Base-by-base conservation (phyloP, 2,888 invertebrate species). In the Eristalis tenax region DNA sequence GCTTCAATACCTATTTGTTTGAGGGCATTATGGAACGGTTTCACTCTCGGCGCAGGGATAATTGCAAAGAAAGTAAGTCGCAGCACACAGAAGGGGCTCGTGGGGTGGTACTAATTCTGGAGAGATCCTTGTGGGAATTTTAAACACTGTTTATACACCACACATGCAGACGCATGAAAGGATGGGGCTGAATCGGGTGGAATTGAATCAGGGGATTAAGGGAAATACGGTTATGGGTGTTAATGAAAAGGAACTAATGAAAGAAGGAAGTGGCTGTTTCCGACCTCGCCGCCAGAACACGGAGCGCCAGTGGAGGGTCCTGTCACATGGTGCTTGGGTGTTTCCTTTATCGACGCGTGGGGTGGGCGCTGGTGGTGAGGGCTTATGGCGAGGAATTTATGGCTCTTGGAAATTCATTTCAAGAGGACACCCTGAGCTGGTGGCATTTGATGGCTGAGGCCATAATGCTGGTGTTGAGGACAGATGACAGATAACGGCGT, bases 191-290 rank as follows among this genome's bases (percentile, higher is more conserved):
- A 26, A 26, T 26, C 6, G 5, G 74, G 66, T 40, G 71, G 73
- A 79, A 83, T 83, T 79, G 83, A 83, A 87, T 83, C 79, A 76
- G 57, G 73, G 64, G 56, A 71, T 38, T 15, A 83, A 75, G 66
- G 61, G 83, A 73, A 71, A 76, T 81, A 75, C 35, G 50, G 69
- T 71, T 40, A 79, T 73, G 83, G 83, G 79, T 76, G 87, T 76
- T 80, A 83, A 79, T 76, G 75, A 35, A 78, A 77, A 71, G 61
- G 66, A 75, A 66, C 50, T 50, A 50, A 50, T 50, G 50, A 50
- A 50, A 50, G 18, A 8, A 50, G 50, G 50, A 50, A 50, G 50
- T 50, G 50, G 50, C 50, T 50, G 50, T 50, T 50, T 18, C 50
- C 50, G 18, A 50, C 50, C 50, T 1, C 50, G 5, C 8, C 50